Evolutionary conservation across 2,113 vertebrate genomes (phyloP).

Genomic region (Cynoglossus semilaevis): DNA sequence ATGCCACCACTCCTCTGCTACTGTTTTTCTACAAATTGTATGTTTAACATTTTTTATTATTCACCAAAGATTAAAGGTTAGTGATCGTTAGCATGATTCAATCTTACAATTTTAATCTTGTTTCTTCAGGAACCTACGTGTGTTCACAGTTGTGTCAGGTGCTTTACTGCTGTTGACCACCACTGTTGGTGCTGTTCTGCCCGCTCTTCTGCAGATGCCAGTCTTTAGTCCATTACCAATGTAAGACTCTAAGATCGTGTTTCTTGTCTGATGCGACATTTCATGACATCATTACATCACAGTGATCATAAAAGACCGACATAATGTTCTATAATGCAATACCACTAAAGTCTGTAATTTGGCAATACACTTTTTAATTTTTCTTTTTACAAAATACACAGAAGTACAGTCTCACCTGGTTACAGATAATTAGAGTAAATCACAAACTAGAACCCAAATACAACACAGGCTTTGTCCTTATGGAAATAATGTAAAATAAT

Average conservation of each 20-base stretch:
- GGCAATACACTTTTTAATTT: no score
- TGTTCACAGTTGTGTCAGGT: conserved; percentile 63
- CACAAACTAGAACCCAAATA: no score
- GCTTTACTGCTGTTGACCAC: conserved; percentile 70
- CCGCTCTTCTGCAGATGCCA: conserved; percentile 69
- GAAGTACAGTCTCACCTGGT: no score
- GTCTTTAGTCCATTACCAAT: conserved; percentile 73
- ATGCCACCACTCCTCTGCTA: conserved; percentile 75
- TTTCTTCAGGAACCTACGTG: conserved; percentile 69
- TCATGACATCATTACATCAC: conserved; percentile 1
- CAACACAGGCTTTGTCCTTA: no score
- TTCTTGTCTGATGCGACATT: background rate
- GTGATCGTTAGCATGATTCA: background rate
- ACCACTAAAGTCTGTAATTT: no score
- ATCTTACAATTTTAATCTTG: conserved; percentile 5
- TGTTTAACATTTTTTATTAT: conserved; percentile 24
- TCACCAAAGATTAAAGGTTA: background rate
- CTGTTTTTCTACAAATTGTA: conserved; percentile 76
- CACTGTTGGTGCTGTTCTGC: conserved; percentile 68
- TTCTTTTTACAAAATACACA: no score
- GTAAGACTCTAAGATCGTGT: conserved; percentile 48
- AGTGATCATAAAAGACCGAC: no score
- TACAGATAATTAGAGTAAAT: no score
- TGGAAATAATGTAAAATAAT: no score
- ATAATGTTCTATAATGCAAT: no score